phyloP scores from a whole-genome alignment of 2,888 invertebrate genomes.

The Axea sp. region DNA sequence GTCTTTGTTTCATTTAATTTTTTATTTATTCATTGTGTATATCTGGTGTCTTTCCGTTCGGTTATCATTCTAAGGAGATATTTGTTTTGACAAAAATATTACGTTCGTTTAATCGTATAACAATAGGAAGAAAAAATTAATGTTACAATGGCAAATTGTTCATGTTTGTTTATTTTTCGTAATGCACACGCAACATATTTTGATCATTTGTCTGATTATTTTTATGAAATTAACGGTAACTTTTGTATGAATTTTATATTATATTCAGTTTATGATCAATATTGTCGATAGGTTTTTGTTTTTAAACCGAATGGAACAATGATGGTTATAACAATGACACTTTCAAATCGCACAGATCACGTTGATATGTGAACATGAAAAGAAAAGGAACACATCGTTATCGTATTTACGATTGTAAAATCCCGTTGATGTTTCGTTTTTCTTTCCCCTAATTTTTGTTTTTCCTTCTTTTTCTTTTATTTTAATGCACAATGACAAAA shows the following conservation, averaged over 20 bases:
- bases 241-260: conserved; percentile 31
- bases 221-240: conserved; percentile 25
- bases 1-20: conserved; percentile 42
- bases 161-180: conserved; percentile 32
- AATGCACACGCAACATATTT: conserved; percentile 28
- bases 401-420: conserved; percentile 44
- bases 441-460: conserved; percentile 9
- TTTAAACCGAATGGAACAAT: conserved; percentile 36
- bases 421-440: conserved; percentile 22
- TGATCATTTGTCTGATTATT: conserved; percentile 42
- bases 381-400: conserved; percentile 64
- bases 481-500: conserved; percentile 45
- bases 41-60: conserved; percentile 48
- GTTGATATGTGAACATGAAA: conserved; percentile 74
- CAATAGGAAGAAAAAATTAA: conserved; percentile 18
- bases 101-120: too few relatives aligned
- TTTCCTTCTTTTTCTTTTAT: conserved; percentile 4
- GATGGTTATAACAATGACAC: conserved; percentile 42
- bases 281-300: conserved; percentile 57
- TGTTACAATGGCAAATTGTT: conserved; percentile 31
- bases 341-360: conserved; percentile 71
- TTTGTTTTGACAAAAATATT: too few relatives aligned
- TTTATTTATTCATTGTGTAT: conserved; percentile 30
- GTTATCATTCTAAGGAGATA: conserved; percentile 16
- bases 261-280: conserved; percentile 45